Conservation (phyloP, 2,113 vertebrate species). For the Crotalus helleri region DNA sequence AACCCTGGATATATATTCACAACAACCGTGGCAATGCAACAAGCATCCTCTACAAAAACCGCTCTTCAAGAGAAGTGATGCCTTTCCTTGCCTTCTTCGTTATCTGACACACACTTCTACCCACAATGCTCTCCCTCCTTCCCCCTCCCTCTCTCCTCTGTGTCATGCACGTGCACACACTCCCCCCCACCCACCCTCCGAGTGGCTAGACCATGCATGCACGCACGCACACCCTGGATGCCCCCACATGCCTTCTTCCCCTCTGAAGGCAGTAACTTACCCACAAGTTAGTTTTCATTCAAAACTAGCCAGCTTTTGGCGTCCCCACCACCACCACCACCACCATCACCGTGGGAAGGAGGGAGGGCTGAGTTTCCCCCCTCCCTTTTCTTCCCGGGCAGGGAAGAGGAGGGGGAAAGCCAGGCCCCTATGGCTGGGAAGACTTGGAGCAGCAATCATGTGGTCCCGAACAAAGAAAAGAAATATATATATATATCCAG, state of each 20-base stretch:
- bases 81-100: slow-evolving; percentile 39
- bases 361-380: slow-evolving; percentile 63
- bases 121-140: slow-evolving; percentile 71
- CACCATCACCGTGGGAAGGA: slow-evolving; percentile 10
- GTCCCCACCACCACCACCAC: slow-evolving; percentile 45
- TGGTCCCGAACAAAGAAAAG: slow-evolving; percentile 86
- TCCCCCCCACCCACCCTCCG: neutral
- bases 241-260: slow-evolving; percentile 16
- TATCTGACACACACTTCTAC: slow-evolving; percentile 63
- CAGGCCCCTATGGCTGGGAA: slow-evolving; percentile 79
- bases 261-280: slow-evolving; percentile 64
- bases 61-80: neutral
- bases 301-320: slow-evolving; percentile 55
- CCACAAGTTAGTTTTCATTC: slow-evolving; percentile 70
- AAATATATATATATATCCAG: slow-evolving; percentile 49
- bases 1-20: neutral
- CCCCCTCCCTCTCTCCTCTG: neutral
- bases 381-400: slow-evolving; percentile 73
- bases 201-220: neutral
- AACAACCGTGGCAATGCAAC: neutral
- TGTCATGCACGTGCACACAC: neutral
- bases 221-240: neutral
- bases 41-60: neutral
- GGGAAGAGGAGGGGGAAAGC: slow-evolving; percentile 37
- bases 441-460: slow-evolving; percentile 80